Conservation (phyloP, 92 coral and sea anemone species). For the Chrysogorgia sp. region DNA sequence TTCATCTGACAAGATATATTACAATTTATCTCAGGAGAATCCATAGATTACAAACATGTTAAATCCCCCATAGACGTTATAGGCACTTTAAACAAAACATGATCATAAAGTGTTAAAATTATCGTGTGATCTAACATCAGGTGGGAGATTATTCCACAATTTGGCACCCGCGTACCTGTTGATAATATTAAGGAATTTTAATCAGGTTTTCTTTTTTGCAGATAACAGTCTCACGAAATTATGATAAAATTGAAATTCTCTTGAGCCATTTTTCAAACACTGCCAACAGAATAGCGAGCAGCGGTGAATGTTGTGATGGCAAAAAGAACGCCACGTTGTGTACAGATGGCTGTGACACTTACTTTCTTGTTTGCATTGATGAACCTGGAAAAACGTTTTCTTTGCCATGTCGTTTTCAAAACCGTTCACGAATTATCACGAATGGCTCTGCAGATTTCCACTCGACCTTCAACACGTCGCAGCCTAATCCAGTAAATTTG, state of each 20-base stretch:
- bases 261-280: constrained; percentile 25
- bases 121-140: too few relatives aligned
- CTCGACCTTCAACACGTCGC: too few relatives aligned
- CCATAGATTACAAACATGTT: too few relatives aligned
- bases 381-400: background rate
- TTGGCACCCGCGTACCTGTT: too few relatives aligned
- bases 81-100: too few relatives aligned
- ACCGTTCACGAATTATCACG: background rate
- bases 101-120: too few relatives aligned
- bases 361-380: constrained; percentile 3
- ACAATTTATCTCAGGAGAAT: too few relatives aligned
- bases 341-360: constrained; percentile 19
- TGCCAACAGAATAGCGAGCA: background rate
- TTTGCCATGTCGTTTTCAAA: background rate
- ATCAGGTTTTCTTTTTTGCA: background rate
- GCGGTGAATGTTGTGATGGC: constrained; percentile 26
- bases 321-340: background rate
- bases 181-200: too few relatives aligned
- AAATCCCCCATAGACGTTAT: too few relatives aligned
- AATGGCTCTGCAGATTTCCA: background rate
- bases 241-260: background rate
- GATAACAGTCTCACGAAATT: background rate
- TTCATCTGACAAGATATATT: too few relatives aligned
- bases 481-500: too few relatives aligned
- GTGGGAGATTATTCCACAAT: too few relatives aligned